These are phyloP conservation scores for Scaptomyza montana DNA, from an alignment of 1,140 invertebrate genomes.

Conservation along the genomic window DNA sequence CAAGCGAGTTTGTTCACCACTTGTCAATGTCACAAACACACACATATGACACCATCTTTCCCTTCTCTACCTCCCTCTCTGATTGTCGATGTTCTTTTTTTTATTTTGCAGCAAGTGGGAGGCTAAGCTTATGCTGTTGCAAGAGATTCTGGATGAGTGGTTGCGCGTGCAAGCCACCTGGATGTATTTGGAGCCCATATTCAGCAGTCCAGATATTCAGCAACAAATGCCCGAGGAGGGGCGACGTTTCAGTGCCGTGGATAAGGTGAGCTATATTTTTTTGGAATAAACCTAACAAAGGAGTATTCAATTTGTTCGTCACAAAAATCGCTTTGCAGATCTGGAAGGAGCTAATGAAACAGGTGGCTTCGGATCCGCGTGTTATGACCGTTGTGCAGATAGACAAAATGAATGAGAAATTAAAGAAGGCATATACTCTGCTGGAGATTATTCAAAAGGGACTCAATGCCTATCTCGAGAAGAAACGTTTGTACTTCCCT, in stretches of 20 bases:
- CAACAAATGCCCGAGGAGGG: constrained; percentile 96
- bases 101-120: constrained; percentile 87
- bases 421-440: constrained; percentile 94
- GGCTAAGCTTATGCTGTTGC: constrained; percentile 89
- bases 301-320: no score
- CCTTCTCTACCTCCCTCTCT: constrained; percentile 17
- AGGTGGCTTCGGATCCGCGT: constrained; percentile 89
- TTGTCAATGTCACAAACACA: constrained; percentile 39
- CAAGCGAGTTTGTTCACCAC: constrained; percentile 24
- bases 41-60: constrained; percentile 21
- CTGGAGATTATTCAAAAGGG: constrained; percentile 96
- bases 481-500: constrained; percentile 97
- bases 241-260: constrained; percentile 94
- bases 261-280: constrained; percentile 86
- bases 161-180: constrained; percentile 97
- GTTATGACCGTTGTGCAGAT: constrained; percentile 95
- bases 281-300: no score
- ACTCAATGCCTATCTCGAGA: constrained; percentile 96
- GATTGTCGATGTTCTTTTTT: constrained; percentile 13
- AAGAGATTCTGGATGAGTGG: constrained; percentile 98
- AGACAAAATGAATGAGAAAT: constrained; percentile 95
- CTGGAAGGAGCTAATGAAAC: constrained; percentile 98
- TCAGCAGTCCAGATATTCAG: constrained; percentile 98
- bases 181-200: constrained; percentile 99
- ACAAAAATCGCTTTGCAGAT: constrained; percentile 42